These are phyloP conservation scores for Cryptocheilus praepositus DNA, from an alignment of 2,888 invertebrate genomes.

Conservation along the genomic window DNA sequence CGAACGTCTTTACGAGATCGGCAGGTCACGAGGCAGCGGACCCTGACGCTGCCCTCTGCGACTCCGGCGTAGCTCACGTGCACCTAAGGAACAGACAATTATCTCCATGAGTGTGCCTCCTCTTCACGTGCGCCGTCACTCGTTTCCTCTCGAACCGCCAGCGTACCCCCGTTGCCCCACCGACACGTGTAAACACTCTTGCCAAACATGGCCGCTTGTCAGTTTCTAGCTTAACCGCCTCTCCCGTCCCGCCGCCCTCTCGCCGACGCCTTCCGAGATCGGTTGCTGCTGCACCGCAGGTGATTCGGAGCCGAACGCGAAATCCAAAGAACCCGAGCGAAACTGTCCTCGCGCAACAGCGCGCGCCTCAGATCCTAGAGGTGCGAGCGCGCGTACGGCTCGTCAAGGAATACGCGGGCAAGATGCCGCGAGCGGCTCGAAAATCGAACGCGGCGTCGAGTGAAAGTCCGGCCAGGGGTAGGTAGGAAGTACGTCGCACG, in stretches of 20 bases:
- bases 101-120: slow-evolving; percentile 10
- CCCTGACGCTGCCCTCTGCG: not conserved
- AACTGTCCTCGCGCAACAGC: no score
- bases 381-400: no score
- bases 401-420: no score
- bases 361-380: no score
- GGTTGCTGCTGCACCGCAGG: not conserved
- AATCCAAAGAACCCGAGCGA: not conserved
- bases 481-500: not conserved
- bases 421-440: slow-evolving; percentile 15
- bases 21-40: not conserved
- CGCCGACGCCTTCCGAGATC: no score
- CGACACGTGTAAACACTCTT: slow-evolving; percentile 56
- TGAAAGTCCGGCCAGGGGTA: slow-evolving; percentile 18
- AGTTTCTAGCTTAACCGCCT: slow-evolving; percentile 25
- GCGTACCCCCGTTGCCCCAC: slow-evolving; percentile 36
- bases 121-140: slow-evolving; percentile 21
- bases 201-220: slow-evolving; percentile 56
- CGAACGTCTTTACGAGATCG: no score
- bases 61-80: not conserved
- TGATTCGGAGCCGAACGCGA: not conserved
- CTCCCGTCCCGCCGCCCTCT: no score
- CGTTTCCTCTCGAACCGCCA: slow-evolving; percentile 5
- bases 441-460: slow-evolving; percentile 2
- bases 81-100: not conserved